A percentile compares a stretch with the other conserved stretches of the same genome.
phyloP scores from a whole-genome alignment of 2,113 vertebrate species.

The Colius striatus region DNA sequence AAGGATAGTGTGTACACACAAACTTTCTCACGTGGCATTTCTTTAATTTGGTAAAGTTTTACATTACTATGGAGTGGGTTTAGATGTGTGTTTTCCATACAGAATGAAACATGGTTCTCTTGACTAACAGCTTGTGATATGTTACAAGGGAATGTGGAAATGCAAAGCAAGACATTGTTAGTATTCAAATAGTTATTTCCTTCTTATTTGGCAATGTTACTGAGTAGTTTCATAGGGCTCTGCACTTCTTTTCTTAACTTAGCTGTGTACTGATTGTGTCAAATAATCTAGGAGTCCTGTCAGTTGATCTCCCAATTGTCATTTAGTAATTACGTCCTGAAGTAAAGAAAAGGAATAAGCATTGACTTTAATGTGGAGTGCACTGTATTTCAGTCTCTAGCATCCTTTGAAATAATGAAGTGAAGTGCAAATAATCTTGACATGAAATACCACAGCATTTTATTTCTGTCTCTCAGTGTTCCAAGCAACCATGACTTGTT shows the following conservation, averaged over 20 bases:
- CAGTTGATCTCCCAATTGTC: neutral
- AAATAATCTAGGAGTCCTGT: neutral
- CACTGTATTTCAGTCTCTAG: neutral
- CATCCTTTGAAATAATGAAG: slow-evolving; percentile 41
- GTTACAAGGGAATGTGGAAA: neutral
- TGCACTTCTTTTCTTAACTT: slow-evolving; percentile 15
- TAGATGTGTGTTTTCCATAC: neutral
- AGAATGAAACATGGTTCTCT: neutral
- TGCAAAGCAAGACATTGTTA: neutral
- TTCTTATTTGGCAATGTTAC: neutral
- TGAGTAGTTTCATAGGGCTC: neutral
- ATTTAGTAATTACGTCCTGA: neutral
- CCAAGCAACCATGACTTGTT: slow-evolving; percentile 61
- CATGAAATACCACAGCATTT: slow-evolving; percentile 33
- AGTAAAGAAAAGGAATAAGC: neutral
- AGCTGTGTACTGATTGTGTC: neutral
- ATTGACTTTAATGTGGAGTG: neutral
- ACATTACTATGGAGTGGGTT: neutral
- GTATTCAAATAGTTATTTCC: neutral
- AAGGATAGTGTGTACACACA: neutral
- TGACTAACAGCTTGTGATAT: neutral
- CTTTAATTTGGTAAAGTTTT: neutral
- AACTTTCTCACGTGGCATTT: rapidly evolving
- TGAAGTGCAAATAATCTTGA: slow-evolving; percentile 42
- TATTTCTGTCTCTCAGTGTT: slow-evolving; percentile 46